phyloP scores from a whole-genome alignment of 2,797 vertebrate species.

The Pseudochromis fuscus region DNA sequence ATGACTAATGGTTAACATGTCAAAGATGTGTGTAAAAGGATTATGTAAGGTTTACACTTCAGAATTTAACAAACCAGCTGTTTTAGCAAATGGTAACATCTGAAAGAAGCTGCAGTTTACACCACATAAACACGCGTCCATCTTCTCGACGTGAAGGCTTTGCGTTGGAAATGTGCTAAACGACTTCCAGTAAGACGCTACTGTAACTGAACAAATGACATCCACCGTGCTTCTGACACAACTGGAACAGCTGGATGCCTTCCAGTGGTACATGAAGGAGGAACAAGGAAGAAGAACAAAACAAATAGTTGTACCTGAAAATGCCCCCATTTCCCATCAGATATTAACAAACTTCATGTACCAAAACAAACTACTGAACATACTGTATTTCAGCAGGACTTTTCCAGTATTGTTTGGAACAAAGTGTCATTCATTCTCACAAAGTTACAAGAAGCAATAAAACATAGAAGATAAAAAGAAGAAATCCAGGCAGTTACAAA shows the following conservation, averaged over 20 bases:
- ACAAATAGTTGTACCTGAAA: slow-evolving; percentile 30
- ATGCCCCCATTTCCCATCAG: slow-evolving; percentile 32
- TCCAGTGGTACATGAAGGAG: slow-evolving; percentile 2
- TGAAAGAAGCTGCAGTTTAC: neutral
- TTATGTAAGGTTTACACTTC: slow-evolving; percentile 9
- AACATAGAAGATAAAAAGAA: too few species aligned
- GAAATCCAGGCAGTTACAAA: too few species aligned
- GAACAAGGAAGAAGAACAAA: slow-evolving; percentile 18
- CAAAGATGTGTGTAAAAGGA: neutral
- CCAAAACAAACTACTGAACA: slow-evolving; percentile 1
- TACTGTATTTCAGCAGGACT: neutral
- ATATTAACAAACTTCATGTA: slow-evolving; percentile 10
- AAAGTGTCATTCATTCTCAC: neutral
- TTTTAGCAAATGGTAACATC: neutral
- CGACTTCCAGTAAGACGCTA: slow-evolving; percentile 34
- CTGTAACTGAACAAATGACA: slow-evolving; percentile 1
- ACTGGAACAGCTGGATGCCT: slow-evolving; percentile 33
- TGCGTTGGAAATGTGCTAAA: neutral
- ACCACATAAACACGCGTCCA: slow-evolving; percentile 27
- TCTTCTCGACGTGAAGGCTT: neutral
- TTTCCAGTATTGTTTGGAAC: neutral
- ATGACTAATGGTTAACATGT: slow-evolving; percentile 55
- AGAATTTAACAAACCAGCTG: neutral
- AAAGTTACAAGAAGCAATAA: slow-evolving; percentile 2
- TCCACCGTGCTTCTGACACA: slow-evolving; percentile 19